These are phyloP conservation scores for Neria commutata DNA, from an alignment of 2,888 invertebrate species.

Conservation along the genomic window DNA sequence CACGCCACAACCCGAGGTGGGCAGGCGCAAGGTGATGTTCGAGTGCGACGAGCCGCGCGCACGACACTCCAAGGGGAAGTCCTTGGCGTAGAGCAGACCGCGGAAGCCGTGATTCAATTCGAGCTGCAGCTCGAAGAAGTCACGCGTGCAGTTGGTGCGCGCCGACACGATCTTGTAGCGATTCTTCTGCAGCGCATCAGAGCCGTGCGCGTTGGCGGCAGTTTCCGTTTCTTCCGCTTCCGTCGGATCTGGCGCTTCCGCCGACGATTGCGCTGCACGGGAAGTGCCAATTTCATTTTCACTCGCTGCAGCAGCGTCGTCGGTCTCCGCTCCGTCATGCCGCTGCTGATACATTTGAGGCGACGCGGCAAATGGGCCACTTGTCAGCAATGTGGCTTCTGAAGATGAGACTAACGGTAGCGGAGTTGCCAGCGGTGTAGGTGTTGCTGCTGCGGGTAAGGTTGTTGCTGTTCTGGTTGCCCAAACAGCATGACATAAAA, in stretches of 20 bases:
- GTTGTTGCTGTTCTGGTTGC: constrained; percentile 45
- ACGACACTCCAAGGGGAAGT: constrained; percentile 75
- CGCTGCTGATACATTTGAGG: constrained; percentile 16
- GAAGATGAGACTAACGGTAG: constrained; percentile 40
- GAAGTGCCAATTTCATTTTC: not conserved
- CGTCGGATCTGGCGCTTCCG: constrained; percentile 11
- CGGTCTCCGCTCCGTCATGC: constrained; percentile 1
- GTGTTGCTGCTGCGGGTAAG: constrained; percentile 18
- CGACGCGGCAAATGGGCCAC: constrained; percentile 29
- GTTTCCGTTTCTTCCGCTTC: not conserved
- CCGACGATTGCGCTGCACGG: not conserved
- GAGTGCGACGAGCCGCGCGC: constrained; percentile 64
- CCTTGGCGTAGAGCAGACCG: constrained; percentile 76
- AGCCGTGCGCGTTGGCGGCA: constrained; percentile 16
- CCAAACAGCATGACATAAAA: constrained; percentile 55
- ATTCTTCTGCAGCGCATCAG: constrained; percentile 54
- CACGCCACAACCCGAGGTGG: constrained; percentile 70
- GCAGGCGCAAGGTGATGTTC: constrained; percentile 51
- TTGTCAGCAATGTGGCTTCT: constrained; percentile 43
- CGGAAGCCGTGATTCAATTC: constrained; percentile 68
- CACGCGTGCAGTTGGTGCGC: constrained; percentile 69
- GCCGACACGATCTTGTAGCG: constrained; percentile 65
- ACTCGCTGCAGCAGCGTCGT: not conserved
- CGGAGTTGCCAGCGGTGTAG: constrained; percentile 31
- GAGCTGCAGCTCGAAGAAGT: constrained; percentile 68